Evolutionary conservation across 2,113 vertebrate species (phyloP).

Genomic region (Pseudopipra pipra): DNA sequence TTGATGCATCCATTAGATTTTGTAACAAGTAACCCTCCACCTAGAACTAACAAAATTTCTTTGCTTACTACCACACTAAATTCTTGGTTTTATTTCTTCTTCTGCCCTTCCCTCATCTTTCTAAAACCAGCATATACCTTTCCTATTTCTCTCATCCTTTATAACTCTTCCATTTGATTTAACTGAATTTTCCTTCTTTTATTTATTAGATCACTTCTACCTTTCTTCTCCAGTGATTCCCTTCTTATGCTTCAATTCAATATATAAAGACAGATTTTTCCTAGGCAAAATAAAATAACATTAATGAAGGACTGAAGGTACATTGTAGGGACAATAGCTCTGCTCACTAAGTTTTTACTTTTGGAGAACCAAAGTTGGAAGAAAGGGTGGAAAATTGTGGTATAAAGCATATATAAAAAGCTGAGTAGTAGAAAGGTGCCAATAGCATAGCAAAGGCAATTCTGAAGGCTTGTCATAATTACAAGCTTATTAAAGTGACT

Average conservation of each 20-base stretch:
- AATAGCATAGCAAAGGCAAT: background rate
- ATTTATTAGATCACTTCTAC: background rate
- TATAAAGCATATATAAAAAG: background rate
- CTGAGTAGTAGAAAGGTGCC: background rate
- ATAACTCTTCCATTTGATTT: background rate
- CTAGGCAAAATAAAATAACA: background rate
- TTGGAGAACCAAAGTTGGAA: background rate
- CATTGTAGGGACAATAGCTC: background rate
- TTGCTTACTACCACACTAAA: background rate
- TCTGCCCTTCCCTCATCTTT: background rate
- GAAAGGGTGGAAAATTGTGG: background rate
- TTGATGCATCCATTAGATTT: background rate
- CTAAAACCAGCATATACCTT: background rate
- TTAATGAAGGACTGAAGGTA: background rate
- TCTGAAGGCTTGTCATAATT: background rate
- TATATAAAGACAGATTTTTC: background rate
- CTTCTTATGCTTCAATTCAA: background rate
- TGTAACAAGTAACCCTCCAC: background rate
- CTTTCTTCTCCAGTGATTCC: background rate
- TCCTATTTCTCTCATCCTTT: background rate
- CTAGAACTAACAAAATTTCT: background rate
- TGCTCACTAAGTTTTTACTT: background rate
- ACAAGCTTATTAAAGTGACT: background rate
- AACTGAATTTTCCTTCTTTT: background rate
- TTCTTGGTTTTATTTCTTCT: background rate